Evolutionary conservation across 2,888 invertebrate species (phyloP), one percentile per base, ranked within the genome.

Genomic region (Clivina fossor): DNA sequence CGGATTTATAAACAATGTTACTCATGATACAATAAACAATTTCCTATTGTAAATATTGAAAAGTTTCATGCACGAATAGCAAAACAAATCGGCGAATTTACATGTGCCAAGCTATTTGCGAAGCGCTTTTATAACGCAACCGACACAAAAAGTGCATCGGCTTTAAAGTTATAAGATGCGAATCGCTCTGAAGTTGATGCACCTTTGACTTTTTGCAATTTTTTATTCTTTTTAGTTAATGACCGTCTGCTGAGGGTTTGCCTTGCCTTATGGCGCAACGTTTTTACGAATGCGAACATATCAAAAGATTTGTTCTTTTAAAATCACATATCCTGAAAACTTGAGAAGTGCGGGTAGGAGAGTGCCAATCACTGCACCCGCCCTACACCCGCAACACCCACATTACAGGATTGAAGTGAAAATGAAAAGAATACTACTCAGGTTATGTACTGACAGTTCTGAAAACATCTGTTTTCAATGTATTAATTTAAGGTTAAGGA

Each of bases 141-240:
- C 16, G 19, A 30, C 49, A 49, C 49, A 49, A 38, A 44, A 50
- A 33, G 37, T 44, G 24, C 44, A 53, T 53, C 37, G 22, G 43
- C 51, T 51, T 43, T 43, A 43, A 32, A 32, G 26, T 43, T 43
- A 43, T 26, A 33, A 53, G 44, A 26, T 44, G 20, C 35, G 53
- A 53, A 53, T 32, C 35, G 35, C 37, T 35, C 35, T 53, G 43
- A 51, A 51, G 51, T 51, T 53, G 44, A 44, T 53, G 53, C 44
- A 53, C 43, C 44, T 44, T 53, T 53, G 53, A 53, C 53, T 53
- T 53, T 44, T 44, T 53, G 44, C 44, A 44, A 50, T 44, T 44
- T 41, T 53, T 53, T 50, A 35, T 47, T 47, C 47, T 50, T 50
- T 53, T 53, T 53, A 53, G 44, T 43, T 44, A 44, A 53, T 53